Conservation (phyloP, 2,797 vertebrate species). For the Lithobates pipiens region DNA sequence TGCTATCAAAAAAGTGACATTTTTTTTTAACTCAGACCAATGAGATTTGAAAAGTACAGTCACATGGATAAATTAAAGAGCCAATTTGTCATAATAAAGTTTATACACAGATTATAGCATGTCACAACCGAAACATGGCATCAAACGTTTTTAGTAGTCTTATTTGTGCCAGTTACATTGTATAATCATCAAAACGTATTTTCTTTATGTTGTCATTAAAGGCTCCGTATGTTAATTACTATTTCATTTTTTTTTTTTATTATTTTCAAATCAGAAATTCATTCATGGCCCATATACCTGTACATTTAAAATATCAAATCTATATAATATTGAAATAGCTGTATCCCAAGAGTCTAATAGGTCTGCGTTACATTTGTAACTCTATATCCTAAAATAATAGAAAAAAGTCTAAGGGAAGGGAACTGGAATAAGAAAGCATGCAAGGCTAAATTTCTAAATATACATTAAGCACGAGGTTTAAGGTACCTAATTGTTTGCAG, state of each 20-base stretch:
- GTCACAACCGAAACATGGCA: not conserved
- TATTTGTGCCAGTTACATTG: not conserved
- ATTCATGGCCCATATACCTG: slow-evolving; percentile 24
- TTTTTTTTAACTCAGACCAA: no score
- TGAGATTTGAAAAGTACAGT: no score
- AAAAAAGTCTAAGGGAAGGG: slow-evolving; percentile 20
- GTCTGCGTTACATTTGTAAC: slow-evolving; percentile 42
- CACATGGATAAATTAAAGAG: no score
- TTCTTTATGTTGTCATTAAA: slow-evolving; percentile 28
- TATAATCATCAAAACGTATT: slow-evolving; percentile 2
- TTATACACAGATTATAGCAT: no score
- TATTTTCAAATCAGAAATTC: slow-evolving; percentile 26
- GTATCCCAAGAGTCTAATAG: slow-evolving; percentile 26
- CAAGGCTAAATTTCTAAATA: slow-evolving; percentile 10
- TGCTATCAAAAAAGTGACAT: no score
- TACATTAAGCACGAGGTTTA: not conserved
- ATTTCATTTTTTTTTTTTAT: slow-evolving; percentile 28
- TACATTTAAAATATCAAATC: slow-evolving; percentile 42
- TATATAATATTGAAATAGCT: slow-evolving; percentile 23
- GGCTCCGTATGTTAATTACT: not conserved
- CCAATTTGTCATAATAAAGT: no score
- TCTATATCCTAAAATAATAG: slow-evolving; percentile 10
- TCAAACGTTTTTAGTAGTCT: not conserved
- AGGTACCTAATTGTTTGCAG: not conserved
- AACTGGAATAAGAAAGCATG: slow-evolving; percentile 8